Conservation (phyloP, 1,140 invertebrate species). For the Archegozetes longisetosus region DNA sequence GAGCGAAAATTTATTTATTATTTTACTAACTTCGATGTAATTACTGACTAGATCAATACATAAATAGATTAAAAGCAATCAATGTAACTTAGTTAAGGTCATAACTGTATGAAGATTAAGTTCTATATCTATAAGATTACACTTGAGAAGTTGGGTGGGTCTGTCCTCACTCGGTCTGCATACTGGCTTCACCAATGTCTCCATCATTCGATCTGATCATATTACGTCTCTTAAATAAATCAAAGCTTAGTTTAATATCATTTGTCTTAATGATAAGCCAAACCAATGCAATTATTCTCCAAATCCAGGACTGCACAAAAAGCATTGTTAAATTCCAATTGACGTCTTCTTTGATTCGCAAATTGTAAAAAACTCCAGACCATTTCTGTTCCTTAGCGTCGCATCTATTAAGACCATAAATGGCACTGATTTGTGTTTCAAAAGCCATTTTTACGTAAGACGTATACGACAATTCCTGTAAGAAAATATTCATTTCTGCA, state of each 20-base stretch:
- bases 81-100: too few species aligned
- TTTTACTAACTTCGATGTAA: too few species aligned
- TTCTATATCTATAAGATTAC: too few species aligned
- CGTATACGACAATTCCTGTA: neutral
- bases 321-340: neutral
- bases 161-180: too few species aligned
- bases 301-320: neutral
- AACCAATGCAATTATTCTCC: neutral
- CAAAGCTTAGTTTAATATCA: neutral
- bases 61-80: too few species aligned
- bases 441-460: neutral
- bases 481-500: neutral
- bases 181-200: too few species aligned
- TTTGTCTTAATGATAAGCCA: neutral
- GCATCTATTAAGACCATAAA: neutral
- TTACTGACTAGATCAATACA: too few species aligned
- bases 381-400: neutral
- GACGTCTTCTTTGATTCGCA: neutral
- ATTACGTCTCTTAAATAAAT: too few species aligned
- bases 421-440: neutral
- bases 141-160: too few species aligned
- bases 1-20: too few species aligned
- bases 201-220: too few species aligned
- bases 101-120: too few species aligned
- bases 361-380: neutral